Evolutionary conservation across 2,797 vertebrate species (phyloP).

Genomic region (Acanthurus lineatus): DNA sequence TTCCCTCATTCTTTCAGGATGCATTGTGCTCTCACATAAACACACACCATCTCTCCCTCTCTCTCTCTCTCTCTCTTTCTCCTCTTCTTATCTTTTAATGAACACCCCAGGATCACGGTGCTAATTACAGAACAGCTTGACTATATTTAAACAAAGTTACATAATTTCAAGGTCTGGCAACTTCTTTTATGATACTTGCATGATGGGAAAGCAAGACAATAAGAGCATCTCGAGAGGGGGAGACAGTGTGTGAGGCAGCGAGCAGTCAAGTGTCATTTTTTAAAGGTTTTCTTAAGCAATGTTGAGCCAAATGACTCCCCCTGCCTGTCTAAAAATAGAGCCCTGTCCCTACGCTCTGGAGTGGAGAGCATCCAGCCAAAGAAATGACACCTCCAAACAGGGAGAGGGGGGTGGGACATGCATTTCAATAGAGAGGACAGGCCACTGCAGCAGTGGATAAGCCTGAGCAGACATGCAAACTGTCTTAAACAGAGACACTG

Average conservation of each 20-base stretch:
- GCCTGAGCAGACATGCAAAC: neutral
- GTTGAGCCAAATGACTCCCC: conserved; percentile 47
- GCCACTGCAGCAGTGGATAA: conserved; percentile 28
- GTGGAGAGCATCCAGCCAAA: conserved; percentile 49
- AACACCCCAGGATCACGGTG: conserved; percentile 51
- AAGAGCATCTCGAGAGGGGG: neutral
- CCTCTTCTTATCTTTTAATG: conserved; percentile 63
- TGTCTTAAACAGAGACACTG: neutral
- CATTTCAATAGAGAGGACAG: conserved; percentile 39
- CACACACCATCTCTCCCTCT: neutral
- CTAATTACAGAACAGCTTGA: conserved; percentile 64
- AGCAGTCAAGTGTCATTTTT: conserved; percentile 36
- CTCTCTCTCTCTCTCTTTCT: no score
- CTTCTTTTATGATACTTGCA: conserved; percentile 45
- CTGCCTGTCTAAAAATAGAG: conserved; percentile 70
- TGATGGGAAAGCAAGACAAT: conserved; percentile 25
- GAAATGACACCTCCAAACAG: conserved; percentile 49
- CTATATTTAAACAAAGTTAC: conserved; percentile 46
- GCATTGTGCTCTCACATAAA: conserved; percentile 32
- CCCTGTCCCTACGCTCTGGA: conserved; percentile 22
- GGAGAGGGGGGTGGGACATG: conserved; percentile 17
- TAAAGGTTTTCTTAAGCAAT: conserved; percentile 54
- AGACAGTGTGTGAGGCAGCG: neutral
- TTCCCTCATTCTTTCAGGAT: conserved; percentile 43
- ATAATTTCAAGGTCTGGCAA: conserved; percentile 51